Evolutionary conservation across 2,797 vertebrate genomes (phyloP).

Genomic region (Muscicapa comitata): DNA sequence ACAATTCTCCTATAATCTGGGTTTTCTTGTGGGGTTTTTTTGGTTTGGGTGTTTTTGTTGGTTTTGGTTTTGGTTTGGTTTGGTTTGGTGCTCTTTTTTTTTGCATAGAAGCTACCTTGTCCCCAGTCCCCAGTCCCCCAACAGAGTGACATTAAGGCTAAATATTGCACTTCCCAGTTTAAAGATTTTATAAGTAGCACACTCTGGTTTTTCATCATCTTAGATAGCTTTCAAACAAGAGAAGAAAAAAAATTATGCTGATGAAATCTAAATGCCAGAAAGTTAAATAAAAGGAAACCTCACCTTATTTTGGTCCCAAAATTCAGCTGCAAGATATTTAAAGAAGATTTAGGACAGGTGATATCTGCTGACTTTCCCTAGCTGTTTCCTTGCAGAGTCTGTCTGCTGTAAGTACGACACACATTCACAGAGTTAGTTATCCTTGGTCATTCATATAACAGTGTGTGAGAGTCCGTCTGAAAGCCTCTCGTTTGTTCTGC

Average conservation of each 20-base stretch:
- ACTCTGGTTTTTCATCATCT: background rate
- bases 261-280: background rate
- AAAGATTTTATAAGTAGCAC: background rate
- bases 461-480: too few species aligned
- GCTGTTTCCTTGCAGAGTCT: background rate
- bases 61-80: background rate
- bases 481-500: too few species aligned
- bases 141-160: background rate
- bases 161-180: background rate
- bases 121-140: background rate
- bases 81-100: background rate
- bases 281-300: background rate
- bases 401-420: background rate
- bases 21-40: background rate
- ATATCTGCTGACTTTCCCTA: background rate
- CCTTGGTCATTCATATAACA: background rate
- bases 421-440: background rate
- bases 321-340: background rate
- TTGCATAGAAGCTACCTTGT: background rate
- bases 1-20: background rate
- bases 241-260: background rate
- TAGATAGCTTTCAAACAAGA: background rate
- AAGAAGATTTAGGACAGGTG: background rate
- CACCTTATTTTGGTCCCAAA: background rate
- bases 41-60: background rate